Conservation (phyloP, 1,140 invertebrate genomes). For the Mamestra configurata region DNA sequence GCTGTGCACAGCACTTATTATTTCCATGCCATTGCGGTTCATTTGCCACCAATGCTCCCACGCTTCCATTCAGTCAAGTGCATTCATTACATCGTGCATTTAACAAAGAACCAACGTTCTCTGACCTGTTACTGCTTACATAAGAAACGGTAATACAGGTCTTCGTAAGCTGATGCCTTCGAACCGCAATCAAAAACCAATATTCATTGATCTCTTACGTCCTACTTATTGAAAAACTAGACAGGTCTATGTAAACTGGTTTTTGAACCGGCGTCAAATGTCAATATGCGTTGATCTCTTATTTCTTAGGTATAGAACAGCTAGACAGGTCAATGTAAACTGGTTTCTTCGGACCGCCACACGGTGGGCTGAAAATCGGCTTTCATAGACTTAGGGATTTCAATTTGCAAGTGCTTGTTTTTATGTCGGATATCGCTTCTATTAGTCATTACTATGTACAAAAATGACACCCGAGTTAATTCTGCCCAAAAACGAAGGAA, state of each 20-base stretch:
- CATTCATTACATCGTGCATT: constrained; percentile 55
- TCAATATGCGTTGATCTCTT: not conserved
- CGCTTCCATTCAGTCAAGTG: constrained; percentile 49
- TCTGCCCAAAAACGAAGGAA: too few relatives aligned
- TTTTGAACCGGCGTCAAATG: not conserved
- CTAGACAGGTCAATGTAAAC: constrained; percentile 22
- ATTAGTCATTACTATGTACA: too few relatives aligned
- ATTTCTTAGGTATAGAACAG: not conserved
- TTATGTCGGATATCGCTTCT: too few relatives aligned
- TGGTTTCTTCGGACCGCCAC: constrained; percentile 33
- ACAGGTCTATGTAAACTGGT: constrained; percentile 36
- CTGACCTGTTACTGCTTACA: not conserved
- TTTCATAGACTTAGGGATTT: too few relatives aligned
- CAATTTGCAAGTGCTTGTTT: too few relatives aligned
- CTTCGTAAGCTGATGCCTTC: not conserved
- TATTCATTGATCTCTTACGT: not conserved
- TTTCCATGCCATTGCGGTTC: constrained; percentile 50
- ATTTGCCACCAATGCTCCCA: constrained; percentile 52
- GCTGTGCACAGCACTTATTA: constrained; percentile 33
- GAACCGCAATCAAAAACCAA: constrained; percentile 29
- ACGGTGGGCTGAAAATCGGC: too few relatives aligned
- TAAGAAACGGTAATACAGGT: too few relatives aligned
- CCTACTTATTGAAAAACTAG: not conserved
- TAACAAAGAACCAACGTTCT: constrained; percentile 23
- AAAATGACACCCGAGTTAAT: too few relatives aligned